phyloP scores from a whole-genome alignment of 2,113 vertebrate genomes.

The Paradoxurus hermaphroditus region DNA sequence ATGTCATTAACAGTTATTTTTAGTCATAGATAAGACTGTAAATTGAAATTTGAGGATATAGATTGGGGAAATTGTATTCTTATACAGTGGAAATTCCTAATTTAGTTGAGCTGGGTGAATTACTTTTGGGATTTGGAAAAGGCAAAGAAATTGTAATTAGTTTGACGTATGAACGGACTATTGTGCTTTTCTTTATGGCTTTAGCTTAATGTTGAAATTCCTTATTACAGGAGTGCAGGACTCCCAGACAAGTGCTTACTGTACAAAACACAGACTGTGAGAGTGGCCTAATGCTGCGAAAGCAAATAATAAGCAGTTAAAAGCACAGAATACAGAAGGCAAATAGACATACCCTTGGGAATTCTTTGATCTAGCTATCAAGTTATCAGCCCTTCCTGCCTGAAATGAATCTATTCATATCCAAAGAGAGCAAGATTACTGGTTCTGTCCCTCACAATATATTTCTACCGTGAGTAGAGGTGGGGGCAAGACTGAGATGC shows the following conservation, averaged over 20 bases:
- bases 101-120: background rate
- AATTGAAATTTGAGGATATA: background rate
- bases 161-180: background rate
- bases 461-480: background rate
- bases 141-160: background rate
- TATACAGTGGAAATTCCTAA: background rate
- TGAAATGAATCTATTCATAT: background rate
- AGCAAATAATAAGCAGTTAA: background rate
- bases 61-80: background rate
- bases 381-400: background rate
- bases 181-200: background rate
- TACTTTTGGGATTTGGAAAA: constrained; percentile 16
- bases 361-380: background rate
- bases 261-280: background rate
- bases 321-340: background rate
- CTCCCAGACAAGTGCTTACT: background rate
- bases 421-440: background rate
- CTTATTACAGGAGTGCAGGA: background rate
- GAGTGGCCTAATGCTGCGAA: background rate
- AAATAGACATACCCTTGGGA: background rate
- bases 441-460: background rate
- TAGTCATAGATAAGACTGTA: background rate
- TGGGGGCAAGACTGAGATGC: background rate
- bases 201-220: constrained; percentile 11
- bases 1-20: background rate